These are phyloP conservation scores for Sclerodermus sp. DNA, from an alignment of 2,888 invertebrate genomes.

Conservation along the genomic window DNA sequence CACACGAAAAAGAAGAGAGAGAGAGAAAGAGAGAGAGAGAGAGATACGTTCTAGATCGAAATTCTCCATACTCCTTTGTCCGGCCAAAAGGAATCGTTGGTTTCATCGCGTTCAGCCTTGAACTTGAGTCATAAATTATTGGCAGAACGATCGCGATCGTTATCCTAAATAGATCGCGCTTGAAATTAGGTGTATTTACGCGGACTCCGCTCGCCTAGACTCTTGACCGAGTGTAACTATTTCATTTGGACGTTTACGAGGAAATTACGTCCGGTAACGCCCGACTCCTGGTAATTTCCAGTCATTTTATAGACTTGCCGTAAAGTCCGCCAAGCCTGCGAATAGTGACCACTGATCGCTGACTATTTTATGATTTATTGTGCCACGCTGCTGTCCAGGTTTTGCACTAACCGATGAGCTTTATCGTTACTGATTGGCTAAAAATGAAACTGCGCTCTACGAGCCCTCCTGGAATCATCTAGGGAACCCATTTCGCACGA, in stretches of 20 bases:
- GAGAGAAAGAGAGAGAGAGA: background rate
- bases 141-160: conserved; percentile 16
- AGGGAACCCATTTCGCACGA: too few species aligned
- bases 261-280: conserved; percentile 31
- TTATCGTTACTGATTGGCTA: background rate
- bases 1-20: too few species aligned
- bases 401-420: background rate
- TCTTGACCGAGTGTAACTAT: conserved; percentile 21
- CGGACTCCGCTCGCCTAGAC: background rate
- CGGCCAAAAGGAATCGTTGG: conserved; percentile 8
- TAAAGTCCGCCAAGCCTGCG: conserved; percentile 10
- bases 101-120: conserved; percentile 17
- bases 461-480: background rate
- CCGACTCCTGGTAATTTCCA: conserved; percentile 30
- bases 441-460: background rate
- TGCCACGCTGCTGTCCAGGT: background rate
- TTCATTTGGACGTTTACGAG: conserved; percentile 40
- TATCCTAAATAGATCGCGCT: conserved; percentile 13
- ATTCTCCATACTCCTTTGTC: background rate
- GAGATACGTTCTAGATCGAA: background rate
- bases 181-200: conserved; percentile 27
- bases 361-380: conserved; percentile 21
- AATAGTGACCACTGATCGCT: too few species aligned
- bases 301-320: conserved; percentile 29
- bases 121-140: conserved; percentile 21